Conservation (phyloP, 2,888 invertebrate genomes). For the Tethea ocularis region DNA sequence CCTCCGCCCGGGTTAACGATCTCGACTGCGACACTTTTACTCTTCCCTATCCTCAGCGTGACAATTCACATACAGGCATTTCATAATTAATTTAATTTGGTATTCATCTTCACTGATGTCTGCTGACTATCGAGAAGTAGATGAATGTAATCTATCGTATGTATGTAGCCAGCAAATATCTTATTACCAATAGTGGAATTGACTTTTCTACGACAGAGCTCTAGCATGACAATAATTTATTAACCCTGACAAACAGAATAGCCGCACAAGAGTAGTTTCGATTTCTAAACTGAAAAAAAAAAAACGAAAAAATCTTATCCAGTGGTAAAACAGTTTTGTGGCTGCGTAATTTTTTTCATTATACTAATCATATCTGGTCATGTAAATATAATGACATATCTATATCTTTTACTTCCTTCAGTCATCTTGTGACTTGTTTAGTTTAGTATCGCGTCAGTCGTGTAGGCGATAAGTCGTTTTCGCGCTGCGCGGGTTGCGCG, state of each 20-base stretch:
- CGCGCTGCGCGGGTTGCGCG: background rate
- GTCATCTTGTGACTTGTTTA: background rate
- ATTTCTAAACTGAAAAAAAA: no score
- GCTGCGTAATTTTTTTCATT: no score
- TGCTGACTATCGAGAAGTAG: no score
- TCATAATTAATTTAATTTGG: background rate
- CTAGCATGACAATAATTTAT: no score
- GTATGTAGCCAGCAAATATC: no score
- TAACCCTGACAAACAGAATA: no score
- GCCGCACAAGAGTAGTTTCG: no score
- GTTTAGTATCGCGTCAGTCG: slow-evolving; percentile 7
- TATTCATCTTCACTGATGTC: background rate
- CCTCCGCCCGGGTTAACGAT: slow-evolving; percentile 6
- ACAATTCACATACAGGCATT: slow-evolving; percentile 11
- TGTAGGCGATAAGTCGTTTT: slow-evolving; percentile 1
- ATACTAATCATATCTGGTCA: background rate
- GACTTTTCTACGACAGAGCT: no score
- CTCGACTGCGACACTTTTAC: slow-evolving; percentile 21
- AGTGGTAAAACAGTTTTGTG: background rate
- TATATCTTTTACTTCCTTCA: background rate
- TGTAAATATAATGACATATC: background rate
- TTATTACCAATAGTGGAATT: no score
- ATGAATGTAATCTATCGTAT: no score
- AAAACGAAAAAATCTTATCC: background rate
- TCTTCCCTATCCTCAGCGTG: slow-evolving; percentile 17